phyloP scores from a whole-genome alignment of 2,113 vertebrate genomes.

The Ciconia boyciana region DNA sequence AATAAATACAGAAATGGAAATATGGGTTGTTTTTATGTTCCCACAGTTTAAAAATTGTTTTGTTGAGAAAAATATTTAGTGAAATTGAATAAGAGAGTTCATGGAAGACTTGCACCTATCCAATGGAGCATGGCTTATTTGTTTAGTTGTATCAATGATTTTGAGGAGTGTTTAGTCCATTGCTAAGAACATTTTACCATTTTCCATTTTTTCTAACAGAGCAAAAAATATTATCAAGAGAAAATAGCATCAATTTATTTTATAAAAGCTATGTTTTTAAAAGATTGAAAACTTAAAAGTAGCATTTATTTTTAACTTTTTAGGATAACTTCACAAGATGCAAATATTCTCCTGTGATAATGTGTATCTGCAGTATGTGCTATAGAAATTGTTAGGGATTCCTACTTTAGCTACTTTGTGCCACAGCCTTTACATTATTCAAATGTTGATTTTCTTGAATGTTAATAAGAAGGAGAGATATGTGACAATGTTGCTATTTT shows the following conservation, averaged over 20 bases:
- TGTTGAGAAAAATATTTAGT: background rate
- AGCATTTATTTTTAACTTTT: background rate
- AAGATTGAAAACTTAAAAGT: background rate
- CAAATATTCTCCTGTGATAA: background rate
- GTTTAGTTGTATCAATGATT: background rate
- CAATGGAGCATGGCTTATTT: background rate
- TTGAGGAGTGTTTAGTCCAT: background rate
- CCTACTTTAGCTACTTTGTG: background rate
- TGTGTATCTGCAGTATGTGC: background rate
- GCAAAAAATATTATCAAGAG: background rate
- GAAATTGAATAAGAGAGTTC: background rate
- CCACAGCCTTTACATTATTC: background rate
- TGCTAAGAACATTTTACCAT: background rate
- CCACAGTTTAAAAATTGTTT: background rate
- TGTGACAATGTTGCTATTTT: background rate
- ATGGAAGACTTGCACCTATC: background rate
- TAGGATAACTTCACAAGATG: background rate
- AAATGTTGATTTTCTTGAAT: background rate
- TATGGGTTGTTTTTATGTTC: background rate
- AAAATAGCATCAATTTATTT: background rate
- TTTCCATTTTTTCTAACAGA: background rate
- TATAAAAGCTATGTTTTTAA: background rate
- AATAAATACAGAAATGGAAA: background rate
- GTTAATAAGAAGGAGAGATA: background rate
- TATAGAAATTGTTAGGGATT: background rate